A percentile compares a stretch with the other conserved stretches of the same genome.
These are phyloP conservation scores for Megatriorchis doriae DNA, from an alignment of 2,113 vertebrate genomes.

Conservation along the genomic window DNA sequence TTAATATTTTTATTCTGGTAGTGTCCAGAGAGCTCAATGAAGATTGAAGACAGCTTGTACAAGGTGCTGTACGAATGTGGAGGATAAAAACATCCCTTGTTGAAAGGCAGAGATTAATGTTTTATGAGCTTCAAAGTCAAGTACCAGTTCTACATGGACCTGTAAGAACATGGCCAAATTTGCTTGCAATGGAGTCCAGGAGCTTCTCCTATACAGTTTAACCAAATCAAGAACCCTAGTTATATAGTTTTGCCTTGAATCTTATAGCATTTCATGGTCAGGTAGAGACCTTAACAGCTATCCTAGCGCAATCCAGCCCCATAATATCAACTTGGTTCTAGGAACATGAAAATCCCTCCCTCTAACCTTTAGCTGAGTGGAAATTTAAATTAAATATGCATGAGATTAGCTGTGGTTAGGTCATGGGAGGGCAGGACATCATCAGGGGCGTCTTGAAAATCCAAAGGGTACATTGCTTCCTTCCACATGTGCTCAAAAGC, in stretches of 20 bases:
- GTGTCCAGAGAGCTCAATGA: background rate
- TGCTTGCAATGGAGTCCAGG: background rate
- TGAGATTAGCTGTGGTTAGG: background rate
- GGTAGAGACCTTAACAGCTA: background rate
- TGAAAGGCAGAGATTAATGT: background rate
- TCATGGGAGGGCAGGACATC: fast-evolving
- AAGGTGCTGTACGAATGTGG: fast-evolving
- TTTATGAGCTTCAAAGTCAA: background rate
- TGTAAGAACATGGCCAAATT: background rate
- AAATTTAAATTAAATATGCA: fast-evolving
- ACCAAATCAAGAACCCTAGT: background rate
- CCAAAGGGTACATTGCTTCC: too few species aligned
- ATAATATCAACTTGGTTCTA: background rate
- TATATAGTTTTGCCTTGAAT: background rate
- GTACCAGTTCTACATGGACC: background rate
- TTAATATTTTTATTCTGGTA: background rate
- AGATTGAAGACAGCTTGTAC: background rate
- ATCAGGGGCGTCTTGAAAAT: background rate
- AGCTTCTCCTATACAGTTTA: background rate
- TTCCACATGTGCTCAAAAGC: background rate
- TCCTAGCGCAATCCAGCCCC: background rate
- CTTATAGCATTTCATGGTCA: background rate
- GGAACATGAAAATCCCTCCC: background rate
- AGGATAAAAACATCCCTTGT: background rate
- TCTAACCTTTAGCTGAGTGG: background rate